Conservation (phyloP, 2,888 invertebrate genomes). For the Drosophila multiciliata region DNA sequence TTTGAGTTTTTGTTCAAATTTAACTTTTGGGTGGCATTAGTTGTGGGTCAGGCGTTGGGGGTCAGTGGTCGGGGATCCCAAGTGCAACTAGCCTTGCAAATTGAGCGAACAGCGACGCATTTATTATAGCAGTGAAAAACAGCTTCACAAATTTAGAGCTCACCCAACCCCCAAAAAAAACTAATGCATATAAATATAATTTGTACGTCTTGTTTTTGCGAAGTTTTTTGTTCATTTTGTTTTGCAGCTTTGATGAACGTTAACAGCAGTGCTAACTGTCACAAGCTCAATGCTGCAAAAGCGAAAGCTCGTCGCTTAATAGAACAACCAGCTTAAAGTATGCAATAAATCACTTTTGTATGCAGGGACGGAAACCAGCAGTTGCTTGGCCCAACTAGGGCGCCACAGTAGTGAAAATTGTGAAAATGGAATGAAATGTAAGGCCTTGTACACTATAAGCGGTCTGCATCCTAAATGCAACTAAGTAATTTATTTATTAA, state of each 20-base stretch:
- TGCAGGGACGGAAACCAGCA: too few relatives aligned
- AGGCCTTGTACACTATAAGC: too few relatives aligned
- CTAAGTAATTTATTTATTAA: not conserved
- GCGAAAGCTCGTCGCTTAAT: not conserved
- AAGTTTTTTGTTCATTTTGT: not conserved
- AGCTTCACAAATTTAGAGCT: not conserved
- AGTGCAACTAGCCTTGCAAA: constrained; percentile 9
- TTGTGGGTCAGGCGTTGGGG: constrained; percentile 3
- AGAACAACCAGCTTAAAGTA: not conserved
- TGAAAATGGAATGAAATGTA: not conserved
- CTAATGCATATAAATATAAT: not conserved
- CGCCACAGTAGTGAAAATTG: not conserved
- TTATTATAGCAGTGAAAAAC: constrained; percentile 6
- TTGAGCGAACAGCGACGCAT: constrained; percentile 1
- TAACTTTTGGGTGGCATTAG: constrained; percentile 5
- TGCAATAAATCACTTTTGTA: not conserved
- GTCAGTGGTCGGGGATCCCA: not conserved
- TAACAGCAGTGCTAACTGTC: constrained; percentile 1
- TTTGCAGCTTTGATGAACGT: not conserved
- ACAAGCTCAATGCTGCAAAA: constrained; percentile 1
- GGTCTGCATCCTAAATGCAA: not conserved
- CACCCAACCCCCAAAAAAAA: not conserved
- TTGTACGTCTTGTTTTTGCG: not conserved
- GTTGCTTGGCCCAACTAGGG: not conserved
- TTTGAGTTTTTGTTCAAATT: constrained; percentile 22